phyloP scores from a whole-genome alignment of 2,888 invertebrate genomes.

The Alloscopus bannaensis region DNA sequence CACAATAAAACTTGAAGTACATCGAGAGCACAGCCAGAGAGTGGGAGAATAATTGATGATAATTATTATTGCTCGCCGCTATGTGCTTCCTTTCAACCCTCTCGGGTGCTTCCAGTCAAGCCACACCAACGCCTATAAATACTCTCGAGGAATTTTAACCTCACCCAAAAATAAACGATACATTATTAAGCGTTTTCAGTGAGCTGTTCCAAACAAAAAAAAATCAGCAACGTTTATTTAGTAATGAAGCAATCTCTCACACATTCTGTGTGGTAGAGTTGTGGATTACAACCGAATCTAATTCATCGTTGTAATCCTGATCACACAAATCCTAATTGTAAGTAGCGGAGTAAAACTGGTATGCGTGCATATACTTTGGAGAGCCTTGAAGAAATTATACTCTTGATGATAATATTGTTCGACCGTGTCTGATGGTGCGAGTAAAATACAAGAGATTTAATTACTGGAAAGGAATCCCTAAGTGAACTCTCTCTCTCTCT shows the following conservation, averaged over 20 bases:
- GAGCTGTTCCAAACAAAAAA: not conserved
- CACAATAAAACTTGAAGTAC: too few species aligned
- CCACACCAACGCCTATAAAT: not conserved
- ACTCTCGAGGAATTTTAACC: too few species aligned
- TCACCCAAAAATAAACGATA: not conserved
- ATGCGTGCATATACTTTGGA: not conserved
- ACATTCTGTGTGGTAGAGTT: not conserved
- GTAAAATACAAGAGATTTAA: slow-evolving; percentile 40
- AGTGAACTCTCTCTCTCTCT: slow-evolving; percentile 1
- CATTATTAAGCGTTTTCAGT: not conserved
- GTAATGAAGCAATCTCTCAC: not conserved
- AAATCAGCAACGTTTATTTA: not conserved
- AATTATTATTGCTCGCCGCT: slow-evolving; percentile 20
- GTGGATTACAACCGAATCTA: slow-evolving; percentile 15
- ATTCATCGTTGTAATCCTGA: slow-evolving; percentile 18
- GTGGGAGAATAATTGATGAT: slow-evolving; percentile 17
- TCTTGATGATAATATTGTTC: slow-evolving; percentile 26
- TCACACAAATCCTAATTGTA: not conserved
- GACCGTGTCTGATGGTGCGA: slow-evolving; percentile 22
- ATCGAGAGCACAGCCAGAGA: too few species aligned
- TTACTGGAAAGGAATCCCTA: slow-evolving; percentile 37
- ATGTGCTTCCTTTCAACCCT: slow-evolving; percentile 2
- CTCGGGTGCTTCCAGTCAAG: not conserved
- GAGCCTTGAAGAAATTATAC: slow-evolving; percentile 22
- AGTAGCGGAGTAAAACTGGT: not conserved